phyloP scores from a whole-genome alignment of 2,797 vertebrate genomes.

The Apogon hyalosoma region DNA sequence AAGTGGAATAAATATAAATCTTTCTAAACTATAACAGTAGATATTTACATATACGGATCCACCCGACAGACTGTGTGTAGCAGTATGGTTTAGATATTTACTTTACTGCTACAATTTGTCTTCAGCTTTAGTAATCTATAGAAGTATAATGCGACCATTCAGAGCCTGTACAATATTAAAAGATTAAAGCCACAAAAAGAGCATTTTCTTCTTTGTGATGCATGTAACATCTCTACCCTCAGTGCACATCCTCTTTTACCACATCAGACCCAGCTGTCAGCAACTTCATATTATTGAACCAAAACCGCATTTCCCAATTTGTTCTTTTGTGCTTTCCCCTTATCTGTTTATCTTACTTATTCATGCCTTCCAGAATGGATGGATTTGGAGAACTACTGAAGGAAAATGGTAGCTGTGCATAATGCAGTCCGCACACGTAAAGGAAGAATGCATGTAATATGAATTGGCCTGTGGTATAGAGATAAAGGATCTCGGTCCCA shows the following conservation, averaged over 20 bases:
- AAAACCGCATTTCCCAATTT: slow-evolving; percentile 60
- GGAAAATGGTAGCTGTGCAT: slow-evolving; percentile 34
- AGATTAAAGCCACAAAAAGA: slow-evolving; percentile 27
- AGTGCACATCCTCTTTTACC: slow-evolving; percentile 34
- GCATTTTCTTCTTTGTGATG: slow-evolving; percentile 8
- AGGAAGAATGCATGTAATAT: slow-evolving; percentile 70
- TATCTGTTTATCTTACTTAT: slow-evolving; percentile 59
- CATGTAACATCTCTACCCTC: slow-evolving; percentile 34
- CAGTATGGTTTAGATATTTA: slow-evolving; percentile 15
- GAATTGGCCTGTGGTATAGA: slow-evolving; percentile 66
- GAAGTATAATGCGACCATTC: slow-evolving; percentile 34
- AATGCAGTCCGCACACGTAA: slow-evolving; percentile 64
- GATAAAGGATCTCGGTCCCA: slow-evolving; percentile 71
- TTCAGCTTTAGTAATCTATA: slow-evolving; percentile 8
- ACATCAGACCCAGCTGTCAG: slow-evolving; percentile 59
- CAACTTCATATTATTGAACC: slow-evolving; percentile 57
- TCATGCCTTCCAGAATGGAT: slow-evolving; percentile 35
- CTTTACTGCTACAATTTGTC: slow-evolving; percentile 31
- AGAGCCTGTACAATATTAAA: slow-evolving; percentile 28
- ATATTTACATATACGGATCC: slow-evolving; percentile 15
- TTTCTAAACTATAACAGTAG: slow-evolving; percentile 18
- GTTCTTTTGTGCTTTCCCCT: slow-evolving; percentile 36
- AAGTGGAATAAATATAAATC: slow-evolving; percentile 19
- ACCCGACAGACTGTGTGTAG: slow-evolving; percentile 10
- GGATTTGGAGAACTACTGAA: slow-evolving; percentile 27